Evolutionary conservation across 1,140 invertebrate species (phyloP).

Genomic region (Drosophila kurseongensis): DNA sequence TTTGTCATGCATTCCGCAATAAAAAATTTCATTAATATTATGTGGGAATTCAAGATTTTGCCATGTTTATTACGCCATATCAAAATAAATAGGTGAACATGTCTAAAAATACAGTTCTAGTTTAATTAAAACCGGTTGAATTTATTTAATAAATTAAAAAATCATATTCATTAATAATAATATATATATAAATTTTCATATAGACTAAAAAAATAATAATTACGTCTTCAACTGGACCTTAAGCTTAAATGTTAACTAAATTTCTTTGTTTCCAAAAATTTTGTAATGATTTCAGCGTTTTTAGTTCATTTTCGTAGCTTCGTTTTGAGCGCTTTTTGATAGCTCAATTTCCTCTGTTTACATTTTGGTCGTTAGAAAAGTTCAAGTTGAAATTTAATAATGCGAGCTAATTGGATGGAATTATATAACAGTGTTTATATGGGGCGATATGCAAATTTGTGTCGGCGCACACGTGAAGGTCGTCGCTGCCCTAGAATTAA

Average conservation of each 20-base stretch:
- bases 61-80: not conserved
- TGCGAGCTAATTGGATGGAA: slow-evolving; percentile 64
- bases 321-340: slow-evolving; percentile 54
- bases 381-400: slow-evolving; percentile 78
- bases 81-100: not conserved
- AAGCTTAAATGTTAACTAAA: slow-evolving; percentile 3
- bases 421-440: slow-evolving; percentile 54
- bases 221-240: slow-evolving; percentile 36
- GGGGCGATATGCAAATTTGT: slow-evolving; percentile 65
- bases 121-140: no score
- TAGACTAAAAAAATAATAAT: no score
- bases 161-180: no score
- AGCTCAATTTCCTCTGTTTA: slow-evolving; percentile 52
- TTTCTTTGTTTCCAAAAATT: not conserved
- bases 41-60: not conserved
- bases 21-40: slow-evolving; percentile 3
- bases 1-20: not conserved
- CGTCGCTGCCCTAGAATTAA: slow-evolving; percentile 70
- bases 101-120: no score
- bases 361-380: slow-evolving; percentile 41
- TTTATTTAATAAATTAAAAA: no score
- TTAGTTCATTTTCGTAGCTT: slow-evolving; percentile 28
- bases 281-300: slow-evolving; percentile 15
- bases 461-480: slow-evolving; percentile 45
- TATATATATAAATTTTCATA: no score